Evolutionary conservation across 2,797 vertebrate species (phyloP).

Genomic region (Telmatherina bonti): DNA sequence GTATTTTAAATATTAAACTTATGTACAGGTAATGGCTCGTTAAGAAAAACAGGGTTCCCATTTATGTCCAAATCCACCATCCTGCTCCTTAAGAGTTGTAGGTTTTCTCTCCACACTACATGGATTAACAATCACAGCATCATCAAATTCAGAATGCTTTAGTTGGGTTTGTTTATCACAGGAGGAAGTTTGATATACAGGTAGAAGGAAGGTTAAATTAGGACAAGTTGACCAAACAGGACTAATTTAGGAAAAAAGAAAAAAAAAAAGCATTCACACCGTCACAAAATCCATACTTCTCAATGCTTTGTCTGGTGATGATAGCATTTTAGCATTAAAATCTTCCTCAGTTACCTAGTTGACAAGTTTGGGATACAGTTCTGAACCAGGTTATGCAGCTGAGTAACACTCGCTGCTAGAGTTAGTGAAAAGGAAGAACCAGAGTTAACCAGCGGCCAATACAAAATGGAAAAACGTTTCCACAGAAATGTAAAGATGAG

Average conservation of each 20-base stretch:
- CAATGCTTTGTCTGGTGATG: conserved; percentile 19
- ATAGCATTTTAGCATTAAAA: conserved; percentile 26
- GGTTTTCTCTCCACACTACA: conserved; percentile 35
- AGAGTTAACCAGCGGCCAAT: conserved; percentile 42
- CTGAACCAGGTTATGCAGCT: conserved; percentile 48
- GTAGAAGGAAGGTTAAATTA: conserved; percentile 38
- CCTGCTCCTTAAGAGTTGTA: conserved; percentile 40
- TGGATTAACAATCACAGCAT: conserved; percentile 22
- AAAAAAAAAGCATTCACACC: conserved; percentile 31
- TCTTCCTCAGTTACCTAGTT: conserved; percentile 27
- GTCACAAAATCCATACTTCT: conserved; percentile 19
- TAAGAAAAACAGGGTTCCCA: conserved; percentile 79
- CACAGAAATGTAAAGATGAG: conserved; percentile 61
- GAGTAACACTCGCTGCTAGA: conserved; percentile 47
- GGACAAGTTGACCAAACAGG: conserved; percentile 48
- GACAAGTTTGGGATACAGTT: conserved; percentile 41
- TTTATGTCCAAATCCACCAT: conserved; percentile 52
- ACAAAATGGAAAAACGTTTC: conserved; percentile 43
- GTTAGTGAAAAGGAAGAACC: conserved; percentile 45
- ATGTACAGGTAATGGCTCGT: conserved; percentile 86
- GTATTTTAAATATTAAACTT: conserved; percentile 81
- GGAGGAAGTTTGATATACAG: conserved; percentile 43
- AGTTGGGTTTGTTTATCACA: conserved; percentile 28
- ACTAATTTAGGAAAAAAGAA: background rate
- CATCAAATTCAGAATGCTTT: conserved; percentile 4